Conservation (phyloP, 2,113 vertebrate species). For the Halcyon senegalensis region DNA sequence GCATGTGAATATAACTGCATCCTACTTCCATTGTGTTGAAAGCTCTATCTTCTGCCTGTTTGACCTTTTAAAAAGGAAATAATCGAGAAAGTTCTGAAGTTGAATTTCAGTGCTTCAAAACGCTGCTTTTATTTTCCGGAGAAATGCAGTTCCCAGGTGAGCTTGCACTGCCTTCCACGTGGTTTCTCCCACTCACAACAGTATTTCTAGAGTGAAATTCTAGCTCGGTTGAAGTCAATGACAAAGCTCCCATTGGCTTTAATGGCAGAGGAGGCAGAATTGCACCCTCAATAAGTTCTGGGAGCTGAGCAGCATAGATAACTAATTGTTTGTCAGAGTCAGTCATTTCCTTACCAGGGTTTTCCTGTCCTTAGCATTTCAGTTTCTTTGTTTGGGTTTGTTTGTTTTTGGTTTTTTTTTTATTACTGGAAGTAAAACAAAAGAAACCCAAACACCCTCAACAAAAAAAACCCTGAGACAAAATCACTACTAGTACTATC, state of each 20-base stretch:
- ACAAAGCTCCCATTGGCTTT: neutral
- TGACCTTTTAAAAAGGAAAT: neutral
- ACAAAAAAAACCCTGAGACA: neutral
- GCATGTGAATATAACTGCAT: neutral
- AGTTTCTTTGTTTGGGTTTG: neutral
- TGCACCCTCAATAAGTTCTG: neutral
- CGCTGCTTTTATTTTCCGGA: neutral
- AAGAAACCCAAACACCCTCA: neutral
- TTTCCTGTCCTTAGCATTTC: neutral
- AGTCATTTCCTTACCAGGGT: neutral
- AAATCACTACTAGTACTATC: neutral
- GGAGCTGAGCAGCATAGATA: neutral
- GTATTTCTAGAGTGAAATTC: neutral
- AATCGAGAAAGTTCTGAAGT: neutral
- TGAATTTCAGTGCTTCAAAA: neutral
- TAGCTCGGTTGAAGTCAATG: neutral
- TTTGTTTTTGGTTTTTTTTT: too few relatives aligned
- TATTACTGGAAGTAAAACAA: neutral
- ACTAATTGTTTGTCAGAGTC: constrained; percentile 3
- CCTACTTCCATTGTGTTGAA: neutral
- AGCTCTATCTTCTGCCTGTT: neutral
- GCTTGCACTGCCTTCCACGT: neutral
- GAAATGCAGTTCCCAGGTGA: neutral
- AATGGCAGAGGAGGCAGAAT: neutral
- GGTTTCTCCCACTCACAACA: neutral